Base-by-base conservation (phyloP, 2,888 invertebrate genomes). In the Polydrusus tereticollis region DNA sequence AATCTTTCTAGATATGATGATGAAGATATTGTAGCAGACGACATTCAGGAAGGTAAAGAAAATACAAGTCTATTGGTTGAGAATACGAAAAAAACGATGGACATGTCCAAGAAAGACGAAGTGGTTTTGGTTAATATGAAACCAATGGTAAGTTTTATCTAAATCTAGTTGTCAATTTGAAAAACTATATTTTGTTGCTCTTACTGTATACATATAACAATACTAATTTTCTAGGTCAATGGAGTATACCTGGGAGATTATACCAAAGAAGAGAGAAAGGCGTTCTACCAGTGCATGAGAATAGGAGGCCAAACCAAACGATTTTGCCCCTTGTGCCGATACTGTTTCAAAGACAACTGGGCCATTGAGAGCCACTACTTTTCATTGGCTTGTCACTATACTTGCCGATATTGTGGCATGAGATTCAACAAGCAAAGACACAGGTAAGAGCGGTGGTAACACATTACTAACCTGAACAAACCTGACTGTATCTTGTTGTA, bases 261-360 rank as follows among this genome's bases (percentile, higher is more conserved):
- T 63, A 77, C 83, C 0, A 86, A 85, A 78, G 83, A 83, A 21
- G 83, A 84, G 69, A 77, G 86, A 6, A 81, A 83, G 58, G 75
- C 78, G 0, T 82, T 84, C 63, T 86, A 84, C 67, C 82, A 82
- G 72, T 80, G 82, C n/a, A 83, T 85, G 75, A 76, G 82, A 18
- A 80, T 86, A 18, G 82, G 82, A 23, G 84, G 84, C 0, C 80
- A 82, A n/a, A 83, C 82, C 47, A 82, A 82, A 55, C 83, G 85
- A 73, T 85, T 85, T 75, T 86, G 86, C 65, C 80, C 83, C 2
- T 69, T 85, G 18, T 86, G 86, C 75, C 79, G 86, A 10, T 85
- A 85, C 75, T 84, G 83, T 5, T 86, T 85, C 69, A 86, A 86
- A 76, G 86, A 86, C 74, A 86, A 85, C 67, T 86, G 86, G 86